These are phyloP conservation scores for Lepisosteus oculatus DNA, from an alignment of 2,113 vertebrate species.

Conservation along the genomic window DNA sequence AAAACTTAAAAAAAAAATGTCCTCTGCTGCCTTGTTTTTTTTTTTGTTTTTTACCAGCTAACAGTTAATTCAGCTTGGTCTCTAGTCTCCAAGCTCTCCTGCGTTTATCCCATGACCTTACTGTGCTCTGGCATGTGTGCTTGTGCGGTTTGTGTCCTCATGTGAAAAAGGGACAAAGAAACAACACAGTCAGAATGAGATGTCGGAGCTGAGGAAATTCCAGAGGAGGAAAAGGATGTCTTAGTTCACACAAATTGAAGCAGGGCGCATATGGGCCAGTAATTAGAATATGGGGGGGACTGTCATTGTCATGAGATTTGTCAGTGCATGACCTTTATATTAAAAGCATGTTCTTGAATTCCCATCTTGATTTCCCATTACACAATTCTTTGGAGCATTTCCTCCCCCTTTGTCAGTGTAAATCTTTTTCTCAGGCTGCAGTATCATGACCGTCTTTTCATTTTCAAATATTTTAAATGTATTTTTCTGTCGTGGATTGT, in stretches of 20 bases:
- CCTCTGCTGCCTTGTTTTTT: too few species aligned
- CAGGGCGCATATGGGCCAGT: background rate
- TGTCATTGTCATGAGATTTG: background rate
- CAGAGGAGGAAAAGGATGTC: slow-evolving; percentile 1
- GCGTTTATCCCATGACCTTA: slow-evolving; percentile 1
- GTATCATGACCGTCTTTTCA: too few species aligned
- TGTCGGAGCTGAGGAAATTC: background rate
- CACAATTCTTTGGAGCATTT: background rate
- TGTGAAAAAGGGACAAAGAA: background rate
- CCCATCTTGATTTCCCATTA: background rate
- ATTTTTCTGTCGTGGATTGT: too few species aligned
- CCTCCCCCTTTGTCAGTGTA: background rate
- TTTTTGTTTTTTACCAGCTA: too few species aligned
- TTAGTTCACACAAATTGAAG: background rate
- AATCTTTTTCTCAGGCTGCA: too few species aligned
- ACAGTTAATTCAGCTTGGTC: too few species aligned
- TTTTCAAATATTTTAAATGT: too few species aligned
- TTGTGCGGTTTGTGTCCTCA: background rate
- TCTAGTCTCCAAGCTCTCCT: too few species aligned
- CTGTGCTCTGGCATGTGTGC: background rate
- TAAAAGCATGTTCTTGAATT: background rate
- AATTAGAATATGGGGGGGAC: background rate
- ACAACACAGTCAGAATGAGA: background rate
- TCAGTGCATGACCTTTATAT: background rate
- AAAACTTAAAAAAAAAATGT: too few species aligned